Evolutionary conservation across 1,140 invertebrate genomes (phyloP).

Genomic region (Atta colombica): DNA sequence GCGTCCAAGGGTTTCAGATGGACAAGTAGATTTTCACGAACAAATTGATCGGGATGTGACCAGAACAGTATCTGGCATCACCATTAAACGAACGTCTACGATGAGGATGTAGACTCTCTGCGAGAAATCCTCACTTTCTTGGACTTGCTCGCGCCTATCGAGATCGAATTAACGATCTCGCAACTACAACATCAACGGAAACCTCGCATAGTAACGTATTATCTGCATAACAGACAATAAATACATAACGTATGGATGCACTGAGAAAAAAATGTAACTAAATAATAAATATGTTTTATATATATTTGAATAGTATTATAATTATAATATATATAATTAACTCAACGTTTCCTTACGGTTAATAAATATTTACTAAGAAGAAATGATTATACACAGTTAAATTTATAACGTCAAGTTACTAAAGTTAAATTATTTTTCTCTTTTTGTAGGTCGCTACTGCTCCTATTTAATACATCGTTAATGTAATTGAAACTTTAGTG

Average conservation of each 20-base stretch:
- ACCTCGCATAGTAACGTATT: background rate
- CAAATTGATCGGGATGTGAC: slow-evolving; percentile 67
- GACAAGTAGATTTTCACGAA: slow-evolving; percentile 66
- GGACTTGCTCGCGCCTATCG: slow-evolving; percentile 17
- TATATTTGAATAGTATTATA: too few species aligned
- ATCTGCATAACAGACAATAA: background rate
- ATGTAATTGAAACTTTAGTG: too few species aligned
- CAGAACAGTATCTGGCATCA: slow-evolving; percentile 42
- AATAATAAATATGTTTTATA: too few species aligned
- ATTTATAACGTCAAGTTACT: too few species aligned
- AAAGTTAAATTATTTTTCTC: too few species aligned
- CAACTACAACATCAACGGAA: background rate
- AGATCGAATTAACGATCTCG: slow-evolving; percentile 37
- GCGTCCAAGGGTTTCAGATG: slow-evolving; percentile 43
- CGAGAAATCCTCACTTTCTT: slow-evolving; percentile 45
- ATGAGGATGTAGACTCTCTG: background rate
- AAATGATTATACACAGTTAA: too few species aligned
- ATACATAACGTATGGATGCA: background rate
- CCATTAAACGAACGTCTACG: slow-evolving; percentile 20
- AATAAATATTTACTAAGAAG: too few species aligned
- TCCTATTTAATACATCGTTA: too few species aligned
- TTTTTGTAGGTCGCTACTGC: too few species aligned
- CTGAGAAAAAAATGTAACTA: too few species aligned
- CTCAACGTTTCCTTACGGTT: too few species aligned
- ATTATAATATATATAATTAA: too few species aligned